These are phyloP conservation scores for Pachypeltis micranthus DNA, from an alignment of 1,140 invertebrate species.

Conservation along the genomic window DNA sequence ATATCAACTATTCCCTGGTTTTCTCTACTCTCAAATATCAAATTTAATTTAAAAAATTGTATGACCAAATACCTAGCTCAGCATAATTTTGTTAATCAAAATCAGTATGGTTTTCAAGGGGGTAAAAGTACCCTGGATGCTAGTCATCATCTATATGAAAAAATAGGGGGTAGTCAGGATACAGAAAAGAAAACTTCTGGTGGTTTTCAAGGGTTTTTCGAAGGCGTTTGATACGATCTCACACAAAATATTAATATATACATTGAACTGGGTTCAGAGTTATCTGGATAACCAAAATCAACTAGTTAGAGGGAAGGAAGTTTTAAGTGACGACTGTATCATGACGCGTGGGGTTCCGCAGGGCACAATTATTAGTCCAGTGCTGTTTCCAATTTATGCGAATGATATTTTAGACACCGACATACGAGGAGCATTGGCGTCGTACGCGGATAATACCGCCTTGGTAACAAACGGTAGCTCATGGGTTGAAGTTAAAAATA, in stretches of 20 bases:
- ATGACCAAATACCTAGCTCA: too few relatives aligned
- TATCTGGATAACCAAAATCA: neutral
- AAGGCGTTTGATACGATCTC: neutral
- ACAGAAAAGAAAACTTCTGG: neutral
- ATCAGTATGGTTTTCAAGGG: too few relatives aligned
- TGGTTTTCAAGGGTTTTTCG: neutral
- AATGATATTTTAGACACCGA: neutral
- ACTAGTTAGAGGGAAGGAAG: neutral
- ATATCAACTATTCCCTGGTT: too few relatives aligned
- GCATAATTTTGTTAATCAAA: too few relatives aligned
- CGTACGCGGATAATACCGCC: neutral
- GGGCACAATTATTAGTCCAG: neutral
- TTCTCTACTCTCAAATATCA: too few relatives aligned
- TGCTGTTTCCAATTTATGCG: neutral
- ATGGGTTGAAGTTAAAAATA: neutral
- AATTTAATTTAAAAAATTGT: too few relatives aligned
- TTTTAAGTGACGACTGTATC: neutral
- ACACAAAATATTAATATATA: neutral
- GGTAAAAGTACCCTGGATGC: too few relatives aligned
- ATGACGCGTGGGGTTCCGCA: neutral
- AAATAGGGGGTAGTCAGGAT: too few relatives aligned
- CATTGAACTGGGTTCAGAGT: neutral
- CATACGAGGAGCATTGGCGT: neutral
- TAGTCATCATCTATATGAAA: too few relatives aligned
- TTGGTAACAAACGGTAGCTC: neutral